Base-by-base conservation (phyloP, 2,113 vertebrate species). In the Heliornis fulica region DNA sequence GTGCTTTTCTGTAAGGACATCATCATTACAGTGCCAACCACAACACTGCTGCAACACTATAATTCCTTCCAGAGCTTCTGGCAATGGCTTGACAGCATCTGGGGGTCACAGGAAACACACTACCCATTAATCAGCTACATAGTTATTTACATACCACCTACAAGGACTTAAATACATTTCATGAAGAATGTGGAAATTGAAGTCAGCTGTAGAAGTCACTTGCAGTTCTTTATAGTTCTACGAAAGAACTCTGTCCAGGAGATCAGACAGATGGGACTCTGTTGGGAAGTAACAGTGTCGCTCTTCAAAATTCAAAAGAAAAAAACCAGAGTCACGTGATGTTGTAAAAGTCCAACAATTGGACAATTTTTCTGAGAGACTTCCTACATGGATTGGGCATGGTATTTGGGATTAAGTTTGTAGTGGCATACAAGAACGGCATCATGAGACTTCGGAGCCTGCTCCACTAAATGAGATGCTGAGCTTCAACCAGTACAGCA, bases 371-470 rank as follows among this genome's bases (percentile, higher is more conserved):
- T 70, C 32, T 41, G 28, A 53, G 12, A 34, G 4, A 54, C 21
- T 45, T 64, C 48, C 41, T 63, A 22, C 12, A 21, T 13, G 18
- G 4, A 77, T n/a, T 50, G 2, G 17, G 19, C 4, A 11, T 2
- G 0, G 12, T 77, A 45, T n/a, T 36, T 41, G n/a, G 36, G 10
- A 41, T 75, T 60, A 63, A 18, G 21, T 71, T 83, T 60, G 34
- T 10, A 46, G 29, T 12, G 3, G 0, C 31, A n/a, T 18, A 41
- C 9, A 48, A 51, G 28, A 89, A 83, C 1, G 11, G 31, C 1
- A 0, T 25, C 11, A 48, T 0, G 0, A 80, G 41, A 80, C 10
- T 69, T 15, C 6, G 46, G n/a, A 41, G 51, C 31, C 31, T 77
- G 19, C 31, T 70, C 19, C 45, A 63, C 56, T 90, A 56, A 60